A percentile compares a stretch with the other conserved stretches of the same genome.
Evolutionary conservation across 2,888 invertebrate genomes (phyloP).

Genomic region (Mythimna impura): DNA sequence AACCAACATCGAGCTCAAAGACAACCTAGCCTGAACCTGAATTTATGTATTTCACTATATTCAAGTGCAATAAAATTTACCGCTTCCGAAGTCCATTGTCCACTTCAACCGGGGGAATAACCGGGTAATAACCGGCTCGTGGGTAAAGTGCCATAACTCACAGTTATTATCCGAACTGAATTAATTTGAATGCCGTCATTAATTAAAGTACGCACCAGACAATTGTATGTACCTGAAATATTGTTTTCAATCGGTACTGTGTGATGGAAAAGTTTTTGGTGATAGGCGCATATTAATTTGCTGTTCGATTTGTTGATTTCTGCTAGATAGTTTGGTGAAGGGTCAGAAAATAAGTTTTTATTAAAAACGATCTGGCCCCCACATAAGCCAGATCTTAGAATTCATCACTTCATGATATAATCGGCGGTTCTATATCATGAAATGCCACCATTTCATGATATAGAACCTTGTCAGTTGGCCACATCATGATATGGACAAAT

Average conservation of each 20-base stretch:
- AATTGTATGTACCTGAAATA: conserved; percentile 68
- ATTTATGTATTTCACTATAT: background rate
- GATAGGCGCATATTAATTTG: background rate
- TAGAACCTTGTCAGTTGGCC: no score
- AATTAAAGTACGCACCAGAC: conserved; percentile 67
- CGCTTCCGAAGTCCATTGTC: conserved; percentile 33
- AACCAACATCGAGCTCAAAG: no score
- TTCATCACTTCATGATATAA: no score
- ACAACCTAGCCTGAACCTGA: no score
- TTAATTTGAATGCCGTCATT: conserved; percentile 69
- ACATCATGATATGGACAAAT: no score
- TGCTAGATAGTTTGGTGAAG: background rate
- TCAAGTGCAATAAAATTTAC: conserved; percentile 16
- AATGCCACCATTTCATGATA: no score
- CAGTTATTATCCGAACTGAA: conserved; percentile 63
- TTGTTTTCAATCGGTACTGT: conserved; percentile 63
- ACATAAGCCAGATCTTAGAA: no score
- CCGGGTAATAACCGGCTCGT: conserved; percentile 46
- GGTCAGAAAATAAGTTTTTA: no score
- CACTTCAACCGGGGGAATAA: conserved; percentile 49
- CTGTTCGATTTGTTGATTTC: background rate
- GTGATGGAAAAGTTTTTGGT: conserved; percentile 23
- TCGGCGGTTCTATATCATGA: no score
- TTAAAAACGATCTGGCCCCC: no score
- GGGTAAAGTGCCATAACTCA: conserved; percentile 61